phyloP scores from a whole-genome alignment of 2,797 vertebrate species.

The Pterois miles region DNA sequence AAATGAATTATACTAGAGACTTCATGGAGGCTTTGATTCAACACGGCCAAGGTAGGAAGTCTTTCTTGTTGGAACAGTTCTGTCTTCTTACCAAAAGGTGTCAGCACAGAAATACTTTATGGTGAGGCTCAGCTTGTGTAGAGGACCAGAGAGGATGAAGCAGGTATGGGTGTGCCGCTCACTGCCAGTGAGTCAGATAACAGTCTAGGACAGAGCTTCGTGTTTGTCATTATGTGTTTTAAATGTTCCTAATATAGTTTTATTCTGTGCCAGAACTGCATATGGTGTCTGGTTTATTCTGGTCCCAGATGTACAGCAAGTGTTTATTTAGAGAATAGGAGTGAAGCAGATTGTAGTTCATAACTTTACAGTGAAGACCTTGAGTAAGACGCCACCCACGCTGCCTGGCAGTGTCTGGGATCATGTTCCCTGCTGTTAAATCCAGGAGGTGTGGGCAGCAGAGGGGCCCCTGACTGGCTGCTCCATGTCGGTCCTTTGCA shows the following conservation, averaged over 20 bases:
- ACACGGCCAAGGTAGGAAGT: conserved; percentile 82
- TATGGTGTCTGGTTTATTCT: neutral
- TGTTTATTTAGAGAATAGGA: conserved; percentile 25
- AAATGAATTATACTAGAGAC: conserved; percentile 64
- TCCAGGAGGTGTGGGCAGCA: conserved; percentile 35
- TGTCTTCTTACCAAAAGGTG: conserved; percentile 75
- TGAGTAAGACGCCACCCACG: conserved; percentile 27
- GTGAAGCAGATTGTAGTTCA: conserved; percentile 17
- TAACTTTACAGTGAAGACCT: conserved; percentile 19
- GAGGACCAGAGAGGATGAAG: conserved; percentile 29
- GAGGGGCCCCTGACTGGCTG: conserved; percentile 52
- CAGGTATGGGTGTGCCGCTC: conserved; percentile 53
- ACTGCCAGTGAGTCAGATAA: conserved; percentile 16
- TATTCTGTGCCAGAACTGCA: neutral
- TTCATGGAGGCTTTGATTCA: conserved; percentile 85
- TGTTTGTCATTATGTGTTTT: neutral
- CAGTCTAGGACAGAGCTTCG: neutral
- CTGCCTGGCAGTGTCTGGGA: conserved; percentile 34
- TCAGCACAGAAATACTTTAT: conserved; percentile 67
- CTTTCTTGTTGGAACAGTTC: conserved; percentile 55
- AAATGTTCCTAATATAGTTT: neutral
- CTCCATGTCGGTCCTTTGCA: neutral
- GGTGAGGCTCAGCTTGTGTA: neutral
- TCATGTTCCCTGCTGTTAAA: conserved; percentile 52
- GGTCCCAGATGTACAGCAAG: neutral